Evolutionary conservation across 2,113 vertebrate species (phyloP).

Genomic region (Mandrillus leucophaeus): DNA sequence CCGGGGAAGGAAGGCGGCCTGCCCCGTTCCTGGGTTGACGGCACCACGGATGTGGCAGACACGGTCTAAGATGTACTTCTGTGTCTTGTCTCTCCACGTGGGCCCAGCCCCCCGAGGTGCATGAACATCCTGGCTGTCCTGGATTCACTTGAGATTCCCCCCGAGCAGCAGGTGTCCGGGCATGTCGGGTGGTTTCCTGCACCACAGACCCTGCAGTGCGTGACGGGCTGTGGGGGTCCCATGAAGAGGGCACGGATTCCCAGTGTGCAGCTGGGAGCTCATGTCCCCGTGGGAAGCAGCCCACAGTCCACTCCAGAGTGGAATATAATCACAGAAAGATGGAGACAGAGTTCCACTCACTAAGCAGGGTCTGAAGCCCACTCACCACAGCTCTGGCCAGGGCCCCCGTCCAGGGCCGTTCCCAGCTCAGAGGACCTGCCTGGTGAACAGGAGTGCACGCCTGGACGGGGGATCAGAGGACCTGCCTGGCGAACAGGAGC

Average conservation of each 20-base stretch:
- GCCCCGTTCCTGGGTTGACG: not conserved
- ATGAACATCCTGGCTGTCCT: rapidly evolving
- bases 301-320: not conserved
- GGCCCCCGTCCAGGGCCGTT: not conserved
- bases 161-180: not conserved
- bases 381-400: rapidly evolving
- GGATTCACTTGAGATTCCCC: not conserved
- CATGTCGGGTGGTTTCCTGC: not conserved
- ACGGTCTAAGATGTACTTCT: not conserved
- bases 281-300: too few relatives aligned
- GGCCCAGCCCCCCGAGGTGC: not conserved
- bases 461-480: not conserved
- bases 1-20: not conserved
- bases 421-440: not conserved
- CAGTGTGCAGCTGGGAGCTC: not conserved
- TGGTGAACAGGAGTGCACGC: too few relatives aligned
- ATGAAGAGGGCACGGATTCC: too few relatives aligned
- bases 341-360: too few relatives aligned
- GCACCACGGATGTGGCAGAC: too few relatives aligned
- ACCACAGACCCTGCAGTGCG: not conserved
- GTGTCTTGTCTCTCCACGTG: rapidly evolving
- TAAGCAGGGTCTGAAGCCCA: not conserved
- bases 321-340: not conserved
- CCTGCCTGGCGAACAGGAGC: rapidly evolving
- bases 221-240: too few relatives aligned